Percentiles rank a stretch among this genome's conserved stretches.
Evolutionary conservation across 1,140 invertebrate genomes (phyloP).

Genomic region (Aphaenogaster floridana): DNA sequence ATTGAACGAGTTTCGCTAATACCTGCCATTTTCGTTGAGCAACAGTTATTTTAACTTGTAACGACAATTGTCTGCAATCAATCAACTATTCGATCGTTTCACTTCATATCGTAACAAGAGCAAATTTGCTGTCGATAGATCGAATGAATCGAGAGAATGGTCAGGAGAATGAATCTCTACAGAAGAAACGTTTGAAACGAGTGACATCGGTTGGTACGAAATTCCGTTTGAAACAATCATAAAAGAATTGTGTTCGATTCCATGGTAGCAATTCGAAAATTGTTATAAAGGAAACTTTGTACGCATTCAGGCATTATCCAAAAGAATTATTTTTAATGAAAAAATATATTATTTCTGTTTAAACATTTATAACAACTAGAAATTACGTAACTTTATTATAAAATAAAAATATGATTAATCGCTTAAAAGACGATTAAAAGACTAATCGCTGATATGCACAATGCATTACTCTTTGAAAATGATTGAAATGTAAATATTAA

Average conservation of each 20-base stretch:
- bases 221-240: not conserved
- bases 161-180: not conserved
- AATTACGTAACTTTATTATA: not conserved
- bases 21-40: constrained; percentile 14
- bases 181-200: not conserved
- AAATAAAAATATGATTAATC: not conserved
- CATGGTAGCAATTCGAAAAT: not conserved
- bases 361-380: not conserved
- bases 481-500: not conserved
- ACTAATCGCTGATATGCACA: not conserved
- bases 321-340: not conserved
- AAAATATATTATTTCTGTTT: not conserved
- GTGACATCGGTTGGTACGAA: not conserved
- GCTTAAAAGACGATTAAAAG: not conserved
- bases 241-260: not conserved
- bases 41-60: constrained; percentile 9
- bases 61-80: constrained; percentile 32
- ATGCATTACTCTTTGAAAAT: not conserved
- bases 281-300: not conserved
- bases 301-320: not conserved
- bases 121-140: constrained; percentile 41
- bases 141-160: not conserved
- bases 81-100: constrained; percentile 25
- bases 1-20: not conserved
- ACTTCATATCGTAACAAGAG: constrained; percentile 40